phyloP scores from a whole-genome alignment of 2,797 vertebrate species.

The Falco rusticolus region DNA sequence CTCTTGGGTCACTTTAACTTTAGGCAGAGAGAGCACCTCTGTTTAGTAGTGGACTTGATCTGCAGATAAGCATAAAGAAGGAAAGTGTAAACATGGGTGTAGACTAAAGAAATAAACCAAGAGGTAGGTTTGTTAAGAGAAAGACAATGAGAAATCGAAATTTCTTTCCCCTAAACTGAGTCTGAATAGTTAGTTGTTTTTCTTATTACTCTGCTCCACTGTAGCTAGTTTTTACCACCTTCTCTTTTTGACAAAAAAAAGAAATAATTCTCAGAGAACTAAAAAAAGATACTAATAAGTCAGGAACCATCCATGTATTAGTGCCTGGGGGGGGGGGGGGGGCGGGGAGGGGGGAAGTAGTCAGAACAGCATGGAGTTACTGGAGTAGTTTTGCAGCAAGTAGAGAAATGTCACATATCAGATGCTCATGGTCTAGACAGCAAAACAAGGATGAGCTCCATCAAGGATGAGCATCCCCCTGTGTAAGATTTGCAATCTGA shows the following conservation, averaged over 20 bases:
- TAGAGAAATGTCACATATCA: background rate
- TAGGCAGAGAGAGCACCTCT: background rate
- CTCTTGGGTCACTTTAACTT: background rate
- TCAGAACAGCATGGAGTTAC: background rate
- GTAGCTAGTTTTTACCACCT: background rate
- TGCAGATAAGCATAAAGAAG: background rate
- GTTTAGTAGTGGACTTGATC: background rate
- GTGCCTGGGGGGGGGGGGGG: background rate
- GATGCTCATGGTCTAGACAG: background rate
- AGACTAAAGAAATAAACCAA: too few species aligned
- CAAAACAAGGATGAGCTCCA: background rate
- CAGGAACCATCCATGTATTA: background rate
- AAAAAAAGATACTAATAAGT: background rate
- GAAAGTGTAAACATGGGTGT: background rate
- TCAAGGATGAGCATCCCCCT: background rate
- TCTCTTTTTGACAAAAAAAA: background rate
- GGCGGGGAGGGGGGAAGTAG: background rate
- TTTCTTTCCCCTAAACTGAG: background rate
- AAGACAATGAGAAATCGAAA: background rate
- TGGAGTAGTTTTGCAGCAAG: background rate
- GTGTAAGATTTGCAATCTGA: background rate
- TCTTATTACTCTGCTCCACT: background rate
- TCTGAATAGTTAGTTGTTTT: background rate
- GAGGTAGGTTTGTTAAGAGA: too few species aligned
- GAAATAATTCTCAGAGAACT: background rate